Percentiles rank a stretch among this genome's conserved stretches.
Conservation (phyloP, 2,888 invertebrate species). For the Luperina testacea region DNA sequence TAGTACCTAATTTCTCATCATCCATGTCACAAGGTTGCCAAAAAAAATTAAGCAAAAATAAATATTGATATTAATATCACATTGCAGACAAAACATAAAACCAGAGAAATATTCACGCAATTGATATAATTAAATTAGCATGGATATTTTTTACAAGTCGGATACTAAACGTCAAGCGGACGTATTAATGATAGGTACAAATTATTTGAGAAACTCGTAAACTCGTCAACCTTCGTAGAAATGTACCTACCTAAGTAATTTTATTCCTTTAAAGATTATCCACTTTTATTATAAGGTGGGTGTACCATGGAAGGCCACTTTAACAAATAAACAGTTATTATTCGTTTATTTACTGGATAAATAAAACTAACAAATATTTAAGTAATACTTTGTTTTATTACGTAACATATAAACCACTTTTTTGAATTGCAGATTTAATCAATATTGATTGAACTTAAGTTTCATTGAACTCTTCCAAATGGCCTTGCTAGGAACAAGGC, state of each 20-base stretch:
- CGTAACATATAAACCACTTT: too few species aligned
- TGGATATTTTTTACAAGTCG: conserved; percentile 26
- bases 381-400: too few species aligned
- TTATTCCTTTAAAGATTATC: background rate
- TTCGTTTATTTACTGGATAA: too few species aligned
- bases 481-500: too few species aligned
- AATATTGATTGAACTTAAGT: too few species aligned
- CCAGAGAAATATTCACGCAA: conserved; percentile 26
- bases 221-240: background rate
- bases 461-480: too few species aligned
- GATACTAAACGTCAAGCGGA: conserved; percentile 38
- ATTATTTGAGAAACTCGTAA: conserved; percentile 26
- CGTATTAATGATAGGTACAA: conserved; percentile 31
- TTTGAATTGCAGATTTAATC: too few species aligned
- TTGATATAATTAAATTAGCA: conserved; percentile 33
- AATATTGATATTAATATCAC: conserved; percentile 69
- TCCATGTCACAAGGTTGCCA: conserved; percentile 69
- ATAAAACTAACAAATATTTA: too few species aligned
- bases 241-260: background rate
- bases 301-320: too few species aligned
- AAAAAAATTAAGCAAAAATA: conserved; percentile 74
- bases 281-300: background rate
- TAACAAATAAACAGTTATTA: too few species aligned
- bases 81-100: conserved; percentile 33
- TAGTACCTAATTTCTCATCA: conserved; percentile 73